Percentiles rank a stretch among this genome's conserved stretches.
phyloP scores from a whole-genome alignment of 2,113 vertebrate genomes.

The Ellobius talpinus region DNA sequence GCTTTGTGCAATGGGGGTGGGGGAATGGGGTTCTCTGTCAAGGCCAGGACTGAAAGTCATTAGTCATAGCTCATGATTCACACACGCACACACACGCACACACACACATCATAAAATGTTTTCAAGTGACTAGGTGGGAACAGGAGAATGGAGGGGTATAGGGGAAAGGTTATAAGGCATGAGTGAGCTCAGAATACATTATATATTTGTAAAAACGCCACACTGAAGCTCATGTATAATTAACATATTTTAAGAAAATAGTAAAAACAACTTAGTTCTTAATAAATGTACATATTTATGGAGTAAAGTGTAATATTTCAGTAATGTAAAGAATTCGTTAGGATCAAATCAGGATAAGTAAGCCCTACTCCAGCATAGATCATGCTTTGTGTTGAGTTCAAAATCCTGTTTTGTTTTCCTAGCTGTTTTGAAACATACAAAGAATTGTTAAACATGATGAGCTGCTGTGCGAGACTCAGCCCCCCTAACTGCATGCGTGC shows the following conservation, averaged over 20 bases:
- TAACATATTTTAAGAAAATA: neutral
- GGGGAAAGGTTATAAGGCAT: neutral
- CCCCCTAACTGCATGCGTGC: neutral
- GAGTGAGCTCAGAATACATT: too few relatives aligned
- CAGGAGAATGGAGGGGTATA: neutral
- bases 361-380: neutral
- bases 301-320: neutral
- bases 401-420: neutral
- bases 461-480: neutral
- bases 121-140: neutral
- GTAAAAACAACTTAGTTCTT: neutral
- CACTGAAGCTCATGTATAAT: neutral
- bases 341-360: neutral
- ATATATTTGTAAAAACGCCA: neutral
- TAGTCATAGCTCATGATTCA: neutral
- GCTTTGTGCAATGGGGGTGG: neutral
- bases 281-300: neutral
- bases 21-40: neutral
- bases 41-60: neutral
- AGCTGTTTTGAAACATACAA: neutral
- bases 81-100: neutral
- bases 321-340: neutral
- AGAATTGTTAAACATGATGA: accelerated
- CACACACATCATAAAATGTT: neutral
- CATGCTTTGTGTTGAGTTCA: neutral